These are phyloP conservation scores for Hyles vespertilio DNA, from an alignment of 1,140 invertebrate species.

Conservation along the genomic window DNA sequence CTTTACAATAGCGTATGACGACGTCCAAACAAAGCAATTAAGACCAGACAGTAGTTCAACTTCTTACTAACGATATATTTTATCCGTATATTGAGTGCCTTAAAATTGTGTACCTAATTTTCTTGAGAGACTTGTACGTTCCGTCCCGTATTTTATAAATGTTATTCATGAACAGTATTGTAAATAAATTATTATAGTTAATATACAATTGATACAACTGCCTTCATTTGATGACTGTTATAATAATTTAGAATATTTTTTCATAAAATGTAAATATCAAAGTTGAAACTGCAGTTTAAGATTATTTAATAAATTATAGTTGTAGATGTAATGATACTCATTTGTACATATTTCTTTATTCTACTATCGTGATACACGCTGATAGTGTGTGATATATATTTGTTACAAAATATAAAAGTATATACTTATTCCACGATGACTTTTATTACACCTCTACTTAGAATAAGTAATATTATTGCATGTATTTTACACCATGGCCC, in stretches of 20 bases:
- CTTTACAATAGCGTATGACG: conserved; percentile 95
- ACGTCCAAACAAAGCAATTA: conserved; percentile 79
- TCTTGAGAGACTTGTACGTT: conserved; percentile 21
- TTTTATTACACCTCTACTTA: conserved; percentile 2
- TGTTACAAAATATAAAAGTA: conserved; percentile 73
- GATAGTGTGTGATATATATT: conserved; percentile 63
- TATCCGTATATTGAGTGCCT: conserved; percentile 31
- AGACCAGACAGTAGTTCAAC: conserved; percentile 74
- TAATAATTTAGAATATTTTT: conserved; percentile 41
- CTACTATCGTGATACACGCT: conserved; percentile 40
- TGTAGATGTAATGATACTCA: conserved; percentile 6
- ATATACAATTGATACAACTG: conserved; percentile 42
- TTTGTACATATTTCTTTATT: conserved; percentile 56
- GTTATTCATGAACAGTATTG: neutral
- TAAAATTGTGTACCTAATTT: conserved; percentile 30
- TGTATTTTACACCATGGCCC: too few species aligned
- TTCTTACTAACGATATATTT: conserved; percentile 54
- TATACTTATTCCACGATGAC: conserved; percentile 26
- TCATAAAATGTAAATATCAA: conserved; percentile 11
- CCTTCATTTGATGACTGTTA: conserved; percentile 67
- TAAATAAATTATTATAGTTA: conserved; percentile 15
- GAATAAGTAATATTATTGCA: too few species aligned
- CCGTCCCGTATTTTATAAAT: conserved; percentile 21
- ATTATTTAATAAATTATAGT: conserved; percentile 20
- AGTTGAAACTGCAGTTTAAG: conserved; percentile 2